These are phyloP conservation scores for Camelus dromedarius DNA, from an alignment of 2,113 vertebrate species.

Conservation along the genomic window DNA sequence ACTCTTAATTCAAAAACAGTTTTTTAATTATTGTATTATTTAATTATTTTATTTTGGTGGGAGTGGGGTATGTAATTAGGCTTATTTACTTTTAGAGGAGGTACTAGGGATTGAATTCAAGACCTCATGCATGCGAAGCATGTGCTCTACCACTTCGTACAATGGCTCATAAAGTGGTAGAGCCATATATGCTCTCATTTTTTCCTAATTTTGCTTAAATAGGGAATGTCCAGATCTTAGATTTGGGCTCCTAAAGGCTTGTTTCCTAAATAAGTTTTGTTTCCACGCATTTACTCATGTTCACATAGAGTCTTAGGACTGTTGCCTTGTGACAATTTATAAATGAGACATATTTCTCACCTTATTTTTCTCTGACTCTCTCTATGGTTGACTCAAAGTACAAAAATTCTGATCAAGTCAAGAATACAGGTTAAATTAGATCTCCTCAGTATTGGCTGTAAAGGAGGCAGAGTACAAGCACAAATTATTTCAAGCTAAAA, in stretches of 20 bases:
- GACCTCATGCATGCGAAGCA: too few species aligned
- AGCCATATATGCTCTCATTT: background rate
- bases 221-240: background rate
- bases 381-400: background rate
- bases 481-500: slow-evolving; percentile 19
- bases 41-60: too few species aligned
- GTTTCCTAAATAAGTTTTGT: background rate
- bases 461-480: background rate
- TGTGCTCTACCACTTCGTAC: too few species aligned
- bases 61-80: too few species aligned
- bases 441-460: background rate
- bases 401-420: background rate
- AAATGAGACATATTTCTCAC: slow-evolving; percentile 17
- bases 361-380: background rate
- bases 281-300: background rate
- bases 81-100: too few species aligned
- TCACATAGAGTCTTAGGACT: background rate
- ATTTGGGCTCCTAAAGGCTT: background rate
- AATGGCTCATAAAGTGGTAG: background rate
- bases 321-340: slow-evolving; percentile 12
- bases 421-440: background rate
- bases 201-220: background rate
- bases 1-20: background rate
- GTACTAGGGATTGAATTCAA: too few species aligned
- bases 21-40: too few species aligned